Evolutionary conservation across 2,888 invertebrate species (phyloP).

Genomic region (Drosophila atripex): DNA sequence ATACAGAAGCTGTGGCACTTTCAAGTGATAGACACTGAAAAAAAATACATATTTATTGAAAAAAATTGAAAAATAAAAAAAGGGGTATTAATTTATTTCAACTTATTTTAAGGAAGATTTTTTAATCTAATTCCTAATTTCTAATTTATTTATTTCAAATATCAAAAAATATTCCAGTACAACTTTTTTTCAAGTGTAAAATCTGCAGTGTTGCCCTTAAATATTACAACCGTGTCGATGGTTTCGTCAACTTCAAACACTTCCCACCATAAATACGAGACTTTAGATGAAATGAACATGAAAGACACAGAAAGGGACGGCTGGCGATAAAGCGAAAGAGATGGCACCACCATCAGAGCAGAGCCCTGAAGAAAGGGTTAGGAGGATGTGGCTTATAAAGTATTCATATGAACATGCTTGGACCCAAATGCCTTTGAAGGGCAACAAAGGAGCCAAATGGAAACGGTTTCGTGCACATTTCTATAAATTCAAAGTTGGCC

Average conservation of each 20-base stretch:
- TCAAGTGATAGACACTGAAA: not conserved
- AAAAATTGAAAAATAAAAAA: too few relatives aligned
- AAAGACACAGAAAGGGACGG: conserved; percentile 3
- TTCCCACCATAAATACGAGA: conserved; percentile 30
- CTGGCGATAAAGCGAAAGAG: conserved; percentile 2
- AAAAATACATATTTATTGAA: not conserved
- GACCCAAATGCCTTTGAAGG: conserved; percentile 65
- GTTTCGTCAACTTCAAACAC: conserved; percentile 51
- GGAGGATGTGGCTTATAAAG: conserved; percentile 65
- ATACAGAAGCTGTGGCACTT: not conserved
- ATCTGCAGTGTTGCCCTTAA: conserved; percentile 52
- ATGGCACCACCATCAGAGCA: not conserved
- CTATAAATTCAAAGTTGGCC: conserved; percentile 63
- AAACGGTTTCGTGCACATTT: conserved; percentile 68
- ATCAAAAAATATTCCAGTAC: too few relatives aligned
- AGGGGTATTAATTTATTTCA: too few relatives aligned
- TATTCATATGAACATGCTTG: conserved; percentile 71
- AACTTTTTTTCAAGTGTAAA: conserved; percentile 11
- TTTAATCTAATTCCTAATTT: not conserved
- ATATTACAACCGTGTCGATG: conserved; percentile 59
- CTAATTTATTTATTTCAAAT: not conserved
- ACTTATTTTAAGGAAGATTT: too few relatives aligned
- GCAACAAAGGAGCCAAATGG: conserved; percentile 59
- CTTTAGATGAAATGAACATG: conserved; percentile 2
- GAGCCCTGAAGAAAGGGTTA: not conserved